These are phyloP conservation scores for Crenuchus spilurus DNA, from an alignment of 2,797 vertebrate genomes.

Conservation along the genomic window DNA sequence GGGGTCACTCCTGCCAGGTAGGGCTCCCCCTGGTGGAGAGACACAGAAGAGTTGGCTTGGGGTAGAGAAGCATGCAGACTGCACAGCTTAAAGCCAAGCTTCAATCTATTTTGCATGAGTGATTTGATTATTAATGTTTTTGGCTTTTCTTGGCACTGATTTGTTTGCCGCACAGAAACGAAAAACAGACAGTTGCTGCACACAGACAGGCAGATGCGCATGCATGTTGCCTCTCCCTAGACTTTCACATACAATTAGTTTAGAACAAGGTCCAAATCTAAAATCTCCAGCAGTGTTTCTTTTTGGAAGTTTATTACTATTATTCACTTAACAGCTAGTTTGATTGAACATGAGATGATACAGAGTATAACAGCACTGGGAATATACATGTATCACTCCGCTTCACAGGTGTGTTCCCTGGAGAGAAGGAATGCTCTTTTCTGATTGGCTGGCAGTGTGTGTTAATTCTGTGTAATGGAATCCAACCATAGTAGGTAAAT, in stretches of 20 bases:
- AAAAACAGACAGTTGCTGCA: slow-evolving; percentile 73
- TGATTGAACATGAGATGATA: too few relatives aligned
- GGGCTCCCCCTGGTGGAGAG: slow-evolving; percentile 98
- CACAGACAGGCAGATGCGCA: slow-evolving; percentile 74
- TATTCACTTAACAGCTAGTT: too few relatives aligned
- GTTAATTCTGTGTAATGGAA: too few relatives aligned
- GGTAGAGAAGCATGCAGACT: slow-evolving; percentile 82
- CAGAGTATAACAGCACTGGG: too few relatives aligned
- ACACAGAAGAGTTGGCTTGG: slow-evolving; percentile 90
- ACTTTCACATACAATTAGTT: slow-evolving; percentile 62
- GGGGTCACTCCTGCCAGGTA: slow-evolving; percentile 93
- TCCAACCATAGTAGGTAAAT: too few relatives aligned
- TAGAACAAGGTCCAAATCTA: too few relatives aligned
- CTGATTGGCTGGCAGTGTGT: too few relatives aligned
- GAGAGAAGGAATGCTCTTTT: too few relatives aligned
- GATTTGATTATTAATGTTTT: slow-evolving; percentile 34
- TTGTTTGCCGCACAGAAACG: slow-evolving; percentile 62
- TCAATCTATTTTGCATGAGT: slow-evolving; percentile 17
- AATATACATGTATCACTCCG: too few relatives aligned
- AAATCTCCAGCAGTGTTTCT: too few relatives aligned
- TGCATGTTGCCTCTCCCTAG: slow-evolving; percentile 60
- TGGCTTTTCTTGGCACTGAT: slow-evolving; percentile 33
- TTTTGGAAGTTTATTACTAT: too few relatives aligned
- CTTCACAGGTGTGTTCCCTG: too few relatives aligned
- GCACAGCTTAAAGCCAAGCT: slow-evolving; percentile 57